Percentiles rank a stretch among this genome's conserved stretches.
Conservation (phyloP, 2,113 vertebrate genomes). For the Tupaia tana region DNA sequence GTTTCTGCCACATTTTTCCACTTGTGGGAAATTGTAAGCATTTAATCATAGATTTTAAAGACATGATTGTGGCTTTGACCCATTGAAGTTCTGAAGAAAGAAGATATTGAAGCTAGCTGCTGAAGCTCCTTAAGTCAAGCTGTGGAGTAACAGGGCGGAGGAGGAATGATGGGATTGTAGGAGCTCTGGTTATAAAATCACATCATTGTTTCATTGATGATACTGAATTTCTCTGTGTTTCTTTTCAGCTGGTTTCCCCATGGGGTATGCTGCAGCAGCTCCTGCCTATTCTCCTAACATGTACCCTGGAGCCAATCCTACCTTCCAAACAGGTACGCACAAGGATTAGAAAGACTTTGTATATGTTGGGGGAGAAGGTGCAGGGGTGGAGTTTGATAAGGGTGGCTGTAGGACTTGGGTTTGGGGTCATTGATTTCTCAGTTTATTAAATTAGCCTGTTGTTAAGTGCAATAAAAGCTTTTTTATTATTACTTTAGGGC, state of each 20-base stretch:
- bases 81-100: background rate
- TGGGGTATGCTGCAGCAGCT: conserved; percentile 95
- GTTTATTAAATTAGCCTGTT: conserved; percentile 9
- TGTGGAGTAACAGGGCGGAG: background rate
- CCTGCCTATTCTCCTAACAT: conserved; percentile 94
- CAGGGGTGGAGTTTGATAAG: background rate
- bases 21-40: background rate
- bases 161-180: accelerated
- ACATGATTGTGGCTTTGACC: background rate
- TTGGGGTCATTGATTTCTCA: conserved; percentile 4
- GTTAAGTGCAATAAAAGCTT: background rate
- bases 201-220: conserved; percentile 54
- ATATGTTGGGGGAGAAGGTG: background rate
- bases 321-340: conserved; percentile 92
- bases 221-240: conserved; percentile 40
- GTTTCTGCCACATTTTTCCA: background rate
- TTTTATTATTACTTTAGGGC: background rate
- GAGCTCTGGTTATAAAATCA: conserved; percentile 1
- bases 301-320: conserved; percentile 95
- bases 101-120: background rate
- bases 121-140: background rate
- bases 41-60: background rate
- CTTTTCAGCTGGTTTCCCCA: conserved; percentile 93
- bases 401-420: background rate
- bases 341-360: too few species aligned